phyloP scores from a whole-genome alignment of 2,888 invertebrate species.

The Coelinius sp. region DNA sequence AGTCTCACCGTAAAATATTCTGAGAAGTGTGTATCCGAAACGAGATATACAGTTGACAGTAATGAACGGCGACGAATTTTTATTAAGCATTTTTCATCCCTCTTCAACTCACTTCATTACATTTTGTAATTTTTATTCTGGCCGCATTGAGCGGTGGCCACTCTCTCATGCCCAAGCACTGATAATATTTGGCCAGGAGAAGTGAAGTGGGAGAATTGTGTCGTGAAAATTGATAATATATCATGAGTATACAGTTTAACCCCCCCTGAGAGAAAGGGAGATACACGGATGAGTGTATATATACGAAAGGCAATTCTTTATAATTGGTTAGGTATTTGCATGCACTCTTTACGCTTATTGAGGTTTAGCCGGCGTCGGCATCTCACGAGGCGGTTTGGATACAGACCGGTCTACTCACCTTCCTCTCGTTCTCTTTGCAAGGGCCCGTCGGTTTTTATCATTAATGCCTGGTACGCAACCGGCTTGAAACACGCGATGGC shows the following conservation, averaged over 20 bases:
- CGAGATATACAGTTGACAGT: constrained; percentile 41
- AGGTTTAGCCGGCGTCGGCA: constrained; percentile 38
- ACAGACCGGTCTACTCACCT: constrained; percentile 32
- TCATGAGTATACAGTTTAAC: constrained; percentile 22
- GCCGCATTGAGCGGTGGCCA: background rate
- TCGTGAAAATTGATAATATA: constrained; percentile 40
- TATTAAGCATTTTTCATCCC: constrained; percentile 23
- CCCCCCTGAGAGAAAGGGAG: constrained; percentile 8
- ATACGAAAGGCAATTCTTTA: constrained; percentile 27
- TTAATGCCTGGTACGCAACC: constrained; percentile 34
- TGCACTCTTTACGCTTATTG: constrained; percentile 41
- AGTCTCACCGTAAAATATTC: constrained; percentile 23
- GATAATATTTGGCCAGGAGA: constrained; percentile 34
- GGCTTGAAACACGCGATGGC: constrained; percentile 39
- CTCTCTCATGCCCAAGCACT: constrained; percentile 3
- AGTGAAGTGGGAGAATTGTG: constrained; percentile 25
- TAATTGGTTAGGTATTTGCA: constrained; percentile 41
- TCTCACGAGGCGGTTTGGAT: constrained; percentile 22
- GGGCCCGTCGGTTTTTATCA: constrained; percentile 38
- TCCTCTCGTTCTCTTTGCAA: constrained; percentile 11
- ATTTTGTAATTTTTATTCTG: background rate
- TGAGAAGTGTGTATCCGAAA: constrained; percentile 28
- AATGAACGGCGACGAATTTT: constrained; percentile 38
- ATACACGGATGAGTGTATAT: background rate
- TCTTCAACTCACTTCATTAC: constrained; percentile 16